Evolutionary conservation across 2,888 invertebrate genomes (phyloP).

Genomic region (Villa cingulata): DNA sequence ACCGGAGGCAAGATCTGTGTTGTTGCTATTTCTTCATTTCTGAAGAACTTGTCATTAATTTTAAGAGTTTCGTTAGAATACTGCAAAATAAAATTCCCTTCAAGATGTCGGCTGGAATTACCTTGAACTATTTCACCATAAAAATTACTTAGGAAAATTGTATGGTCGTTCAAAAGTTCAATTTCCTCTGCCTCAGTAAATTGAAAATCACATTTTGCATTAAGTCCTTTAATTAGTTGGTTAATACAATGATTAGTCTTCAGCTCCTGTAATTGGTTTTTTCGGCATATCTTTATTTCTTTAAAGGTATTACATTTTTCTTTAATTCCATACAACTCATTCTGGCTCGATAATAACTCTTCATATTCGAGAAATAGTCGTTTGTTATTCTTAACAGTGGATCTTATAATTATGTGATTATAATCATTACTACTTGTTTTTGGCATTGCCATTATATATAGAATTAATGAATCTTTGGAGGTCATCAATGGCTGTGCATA

Average conservation of each 20-base stretch:
- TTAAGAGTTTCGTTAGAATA: conserved; percentile 2
- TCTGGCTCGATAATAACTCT: too few relatives aligned
- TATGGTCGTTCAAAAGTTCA: conserved; percentile 5
- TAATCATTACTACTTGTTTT: background rate
- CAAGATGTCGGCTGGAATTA: background rate
- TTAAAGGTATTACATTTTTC: too few relatives aligned
- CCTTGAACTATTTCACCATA: conserved; percentile 1
- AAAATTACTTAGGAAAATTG: conserved; percentile 4
- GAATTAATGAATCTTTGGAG: background rate
- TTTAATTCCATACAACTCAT: background rate
- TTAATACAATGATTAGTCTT: too few relatives aligned
- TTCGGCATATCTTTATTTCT: too few relatives aligned
- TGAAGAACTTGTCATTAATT: background rate
- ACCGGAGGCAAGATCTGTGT: conserved; percentile 5
- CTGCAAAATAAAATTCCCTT: conserved; percentile 1
- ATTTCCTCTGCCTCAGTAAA: conserved; percentile 1
- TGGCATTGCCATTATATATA: conserved; percentile 2
- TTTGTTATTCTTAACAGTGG: too few relatives aligned
- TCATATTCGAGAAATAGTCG: too few relatives aligned
- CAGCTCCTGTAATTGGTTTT: too few relatives aligned
- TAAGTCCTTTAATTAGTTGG: background rate
- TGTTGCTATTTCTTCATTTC: background rate
- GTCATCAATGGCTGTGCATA: conserved; percentile 1
- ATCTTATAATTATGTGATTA: too few relatives aligned
- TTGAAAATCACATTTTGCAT: conserved; percentile 1